These are phyloP conservation scores for Spialia ferax DNA, from an alignment of 2,888 invertebrate genomes.

Conservation along the genomic window DNA sequence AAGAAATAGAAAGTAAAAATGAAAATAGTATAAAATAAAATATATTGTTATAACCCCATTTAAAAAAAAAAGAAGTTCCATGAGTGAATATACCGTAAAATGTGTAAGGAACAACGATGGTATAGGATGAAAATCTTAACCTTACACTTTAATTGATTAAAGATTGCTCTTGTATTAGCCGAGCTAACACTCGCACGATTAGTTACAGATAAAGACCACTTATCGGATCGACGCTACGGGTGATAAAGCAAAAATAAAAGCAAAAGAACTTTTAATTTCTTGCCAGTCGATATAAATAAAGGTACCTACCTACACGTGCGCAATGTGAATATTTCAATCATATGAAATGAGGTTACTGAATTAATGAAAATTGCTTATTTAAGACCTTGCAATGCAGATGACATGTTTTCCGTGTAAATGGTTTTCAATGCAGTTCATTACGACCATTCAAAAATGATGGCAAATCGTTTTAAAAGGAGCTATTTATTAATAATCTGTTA, in stretches of 20 bases:
- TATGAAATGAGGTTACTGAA: conserved; percentile 60
- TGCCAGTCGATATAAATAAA: conserved; percentile 39
- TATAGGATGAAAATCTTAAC: conserved; percentile 31
- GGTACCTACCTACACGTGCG: conserved; percentile 55
- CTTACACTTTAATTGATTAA: conserved; percentile 56
- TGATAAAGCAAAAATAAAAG: conserved; percentile 56
- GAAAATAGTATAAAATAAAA: neutral
- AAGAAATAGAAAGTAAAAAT: no score
- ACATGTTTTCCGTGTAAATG: conserved; percentile 5
- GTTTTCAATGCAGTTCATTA: neutral
- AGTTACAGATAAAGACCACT: conserved; percentile 69
- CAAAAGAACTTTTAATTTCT: conserved; percentile 53
- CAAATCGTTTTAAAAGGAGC: no score
- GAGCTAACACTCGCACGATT: conserved; percentile 64
- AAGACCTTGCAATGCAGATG: conserved; percentile 31
- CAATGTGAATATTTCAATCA: conserved; percentile 59
- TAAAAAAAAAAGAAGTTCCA: neutral
- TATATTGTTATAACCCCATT: neutral
- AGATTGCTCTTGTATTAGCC: conserved; percentile 54
- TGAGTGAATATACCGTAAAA: conserved; percentile 23
- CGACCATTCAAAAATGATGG: neutral
- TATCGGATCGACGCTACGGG: conserved; percentile 53
- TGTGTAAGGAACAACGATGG: neutral
- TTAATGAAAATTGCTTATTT: conserved; percentile 64
- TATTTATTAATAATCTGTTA: no score